Evolutionary conservation across 2,797 vertebrate genomes (phyloP).

Genomic region (Lemur catta): DNA sequence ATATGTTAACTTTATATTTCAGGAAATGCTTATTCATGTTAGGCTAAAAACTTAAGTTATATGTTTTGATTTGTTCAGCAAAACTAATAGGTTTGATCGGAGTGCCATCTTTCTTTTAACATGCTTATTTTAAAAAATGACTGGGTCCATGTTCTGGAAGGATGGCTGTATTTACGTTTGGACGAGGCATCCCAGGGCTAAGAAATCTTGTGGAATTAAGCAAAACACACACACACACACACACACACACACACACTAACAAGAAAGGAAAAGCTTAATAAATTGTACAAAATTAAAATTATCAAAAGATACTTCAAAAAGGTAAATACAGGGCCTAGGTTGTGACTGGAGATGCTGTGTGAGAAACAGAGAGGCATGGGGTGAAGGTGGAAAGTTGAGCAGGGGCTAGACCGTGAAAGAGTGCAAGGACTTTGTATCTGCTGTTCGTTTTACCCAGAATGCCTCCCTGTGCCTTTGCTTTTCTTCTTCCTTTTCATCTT

Average conservation of each 20-base stretch:
- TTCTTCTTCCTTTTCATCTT: not conserved
- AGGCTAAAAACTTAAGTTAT: not conserved
- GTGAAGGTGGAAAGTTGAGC: not conserved
- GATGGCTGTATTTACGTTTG: not conserved
- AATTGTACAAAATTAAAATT: not conserved
- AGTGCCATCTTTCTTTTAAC: not conserved
- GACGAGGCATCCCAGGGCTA: not conserved
- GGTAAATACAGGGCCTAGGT: not conserved
- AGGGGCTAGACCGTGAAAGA: not conserved
- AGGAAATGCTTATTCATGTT: not conserved
- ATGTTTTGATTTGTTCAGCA: not conserved
- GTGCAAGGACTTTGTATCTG: no score
- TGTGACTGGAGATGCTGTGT: not conserved
- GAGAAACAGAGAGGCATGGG: not conserved
- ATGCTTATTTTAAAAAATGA: not conserved
- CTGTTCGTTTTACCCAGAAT: not conserved
- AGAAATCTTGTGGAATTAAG: not conserved
- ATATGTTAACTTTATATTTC: slow-evolving; percentile 1
- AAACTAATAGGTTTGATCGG: not conserved
- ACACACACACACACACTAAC: not conserved
- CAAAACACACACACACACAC: not conserved
- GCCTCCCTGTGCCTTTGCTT: not conserved
- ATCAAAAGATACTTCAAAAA: not conserved
- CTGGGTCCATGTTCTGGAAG: not conserved
- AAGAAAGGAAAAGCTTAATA: not conserved